Evolutionary conservation across 2,797 vertebrate species (phyloP), one percentile per base, ranked within the genome.

Genomic region (Microctenopoma steveboyesi): DNA sequence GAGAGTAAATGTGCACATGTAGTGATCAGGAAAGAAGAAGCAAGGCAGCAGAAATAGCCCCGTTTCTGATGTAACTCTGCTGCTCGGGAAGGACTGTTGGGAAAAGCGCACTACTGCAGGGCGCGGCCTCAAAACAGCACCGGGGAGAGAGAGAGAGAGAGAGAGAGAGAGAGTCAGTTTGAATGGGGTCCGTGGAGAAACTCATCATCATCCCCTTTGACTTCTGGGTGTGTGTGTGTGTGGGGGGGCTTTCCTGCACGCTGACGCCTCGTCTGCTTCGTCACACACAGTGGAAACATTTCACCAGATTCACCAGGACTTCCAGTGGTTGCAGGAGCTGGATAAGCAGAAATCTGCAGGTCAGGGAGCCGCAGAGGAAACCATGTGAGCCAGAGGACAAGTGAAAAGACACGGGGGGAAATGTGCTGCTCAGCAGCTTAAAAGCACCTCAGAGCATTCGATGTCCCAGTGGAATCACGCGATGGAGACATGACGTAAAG

Each of bases 101-200:
- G 53, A 64, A 64, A 80, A 39, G 72, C 86, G 84, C 85, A 85
- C 78, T 39, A 51, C 35, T 45, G 18, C 51, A 55, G 80, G 85
- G 83, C 69, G 82, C 49, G 72, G 84, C 67, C 56, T 62, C 56
- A 68, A 49, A 74, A 55, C 50, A 69, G 46, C 73, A 53, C 45
- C 25, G 25, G 16, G 25, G 53, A 25, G 12, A n/a, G 13, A 54
- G 57, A 25, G 2, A 15, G 5, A 35, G 27, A 12, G n/a, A 45
- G 18, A 22, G 16, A 50, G 18, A 11, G 37, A 25, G 22, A 50
- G 15, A 11, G 5, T 69, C 12, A 73, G 71, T 64, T 59, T 5
- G 27, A 53, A 15, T 54, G 45, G 54, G 49, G 40, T 52, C 66
- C 57, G 28, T 2, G 14, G 37, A 74, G 61, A 70, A 61, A 69